These are phyloP conservation scores for Micoletzkya japonica DNA, from an alignment of 2,888 invertebrate species.

Conservation along the genomic window DNA sequence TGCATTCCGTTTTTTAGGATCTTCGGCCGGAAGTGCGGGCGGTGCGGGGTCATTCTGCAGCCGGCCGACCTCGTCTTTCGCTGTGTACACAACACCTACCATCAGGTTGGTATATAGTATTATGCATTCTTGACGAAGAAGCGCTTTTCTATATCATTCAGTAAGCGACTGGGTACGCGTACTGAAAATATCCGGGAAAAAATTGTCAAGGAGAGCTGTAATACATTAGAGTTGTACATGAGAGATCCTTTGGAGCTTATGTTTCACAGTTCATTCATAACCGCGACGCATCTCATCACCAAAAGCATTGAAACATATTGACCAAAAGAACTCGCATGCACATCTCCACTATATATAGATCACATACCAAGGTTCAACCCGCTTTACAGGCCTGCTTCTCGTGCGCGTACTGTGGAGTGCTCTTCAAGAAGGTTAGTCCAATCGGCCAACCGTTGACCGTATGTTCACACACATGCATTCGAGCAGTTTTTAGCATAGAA, in stretches of 20 bases:
- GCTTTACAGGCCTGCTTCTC: conserved; percentile 76
- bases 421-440: conserved; percentile 75
- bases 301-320: too few relatives aligned
- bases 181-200: too few relatives aligned
- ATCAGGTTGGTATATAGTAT: conserved; percentile 67
- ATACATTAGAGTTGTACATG: too few relatives aligned
- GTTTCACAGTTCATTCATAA: too few relatives aligned
- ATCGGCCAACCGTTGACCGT: conserved; percentile 4
- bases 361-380: neutral
- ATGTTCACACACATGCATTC: neutral
- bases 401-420: conserved; percentile 90
- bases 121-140: neutral
- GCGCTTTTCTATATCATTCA: neutral
- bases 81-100: conserved; percentile 81
- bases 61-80: conserved; percentile 96
- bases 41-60: conserved; percentile 43
- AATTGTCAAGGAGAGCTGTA: too few relatives aligned
- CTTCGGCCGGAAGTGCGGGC: conserved; percentile 49
- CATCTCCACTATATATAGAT: too few relatives aligned
- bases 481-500: neutral
- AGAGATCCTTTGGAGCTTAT: too few relatives aligned
- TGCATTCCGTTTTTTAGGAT: too few relatives aligned
- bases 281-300: too few relatives aligned
- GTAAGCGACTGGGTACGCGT: neutral
- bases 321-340: too few relatives aligned